Conservation (phyloP, 2,113 vertebrate species). For the Chaetura pelagica region DNA sequence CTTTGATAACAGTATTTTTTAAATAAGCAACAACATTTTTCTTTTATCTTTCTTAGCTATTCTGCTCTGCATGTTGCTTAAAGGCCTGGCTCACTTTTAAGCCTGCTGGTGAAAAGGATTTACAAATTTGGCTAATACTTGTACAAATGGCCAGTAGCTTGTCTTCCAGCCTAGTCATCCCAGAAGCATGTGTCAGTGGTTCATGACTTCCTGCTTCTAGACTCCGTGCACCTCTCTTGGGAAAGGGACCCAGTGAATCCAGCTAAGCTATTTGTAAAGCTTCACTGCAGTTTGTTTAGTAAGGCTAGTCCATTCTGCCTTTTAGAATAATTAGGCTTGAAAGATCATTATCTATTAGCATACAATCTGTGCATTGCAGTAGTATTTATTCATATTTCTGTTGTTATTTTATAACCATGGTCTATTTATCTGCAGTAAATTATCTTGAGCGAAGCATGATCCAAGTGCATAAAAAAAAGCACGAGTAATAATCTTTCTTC, state of each 20-base stretch:
- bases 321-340: background rate
- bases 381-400: background rate
- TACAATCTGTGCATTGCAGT: background rate
- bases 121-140: background rate
- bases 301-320: background rate
- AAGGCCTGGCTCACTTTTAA: background rate
- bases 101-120: background rate
- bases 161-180: background rate
- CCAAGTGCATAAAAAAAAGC: background rate
- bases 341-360: background rate
- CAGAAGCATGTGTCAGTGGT: background rate
- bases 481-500: background rate
- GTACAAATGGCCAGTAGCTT: too few relatives aligned
- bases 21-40: background rate
- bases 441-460: background rate
- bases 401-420: background rate
- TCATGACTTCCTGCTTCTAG: background rate
- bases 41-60: background rate
- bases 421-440: background rate
- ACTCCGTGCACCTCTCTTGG: rapidly evolving
- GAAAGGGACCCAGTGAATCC: background rate
- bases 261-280: background rate
- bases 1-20: background rate
- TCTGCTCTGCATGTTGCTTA: background rate
- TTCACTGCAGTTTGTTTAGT: background rate